Conservation (phyloP, 1,140 invertebrate genomes). For the Camponotus vicinus region DNA sequence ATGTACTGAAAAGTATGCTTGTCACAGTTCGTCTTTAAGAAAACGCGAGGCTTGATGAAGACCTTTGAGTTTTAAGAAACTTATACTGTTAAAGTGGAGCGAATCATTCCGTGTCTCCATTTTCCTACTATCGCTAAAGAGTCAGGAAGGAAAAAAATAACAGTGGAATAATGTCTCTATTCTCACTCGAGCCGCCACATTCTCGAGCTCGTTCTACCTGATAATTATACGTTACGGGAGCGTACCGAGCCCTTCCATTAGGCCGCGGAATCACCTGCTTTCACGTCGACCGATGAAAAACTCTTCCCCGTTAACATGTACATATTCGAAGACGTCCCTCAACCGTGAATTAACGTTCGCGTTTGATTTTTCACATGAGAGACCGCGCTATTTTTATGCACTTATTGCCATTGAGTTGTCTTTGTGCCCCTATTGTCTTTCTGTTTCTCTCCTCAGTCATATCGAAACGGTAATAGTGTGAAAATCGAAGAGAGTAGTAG, state of each 20-base stretch:
- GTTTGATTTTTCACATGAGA: neutral
- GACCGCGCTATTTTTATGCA: neutral
- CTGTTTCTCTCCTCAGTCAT: neutral
- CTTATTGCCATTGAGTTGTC: neutral
- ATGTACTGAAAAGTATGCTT: neutral
- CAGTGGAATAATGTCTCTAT: constrained; percentile 81
- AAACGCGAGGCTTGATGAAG: constrained; percentile 20
- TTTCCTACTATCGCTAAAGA: constrained; percentile 46
- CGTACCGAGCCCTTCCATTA: constrained; percentile 79
- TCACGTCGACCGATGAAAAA: constrained; percentile 74
- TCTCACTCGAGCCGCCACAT: constrained; percentile 75
- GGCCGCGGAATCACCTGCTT: constrained; percentile 75
- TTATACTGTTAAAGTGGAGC: constrained; percentile 20
- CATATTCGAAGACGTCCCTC: constrained; percentile 20
- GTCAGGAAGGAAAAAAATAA: constrained; percentile 67
- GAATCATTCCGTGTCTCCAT: constrained; percentile 35
- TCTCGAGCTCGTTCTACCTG: constrained; percentile 77
- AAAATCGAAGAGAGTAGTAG: neutral
- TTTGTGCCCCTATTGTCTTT: neutral
- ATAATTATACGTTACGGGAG: constrained; percentile 80
- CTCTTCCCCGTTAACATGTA: constrained; percentile 25
- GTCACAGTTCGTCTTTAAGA: neutral
- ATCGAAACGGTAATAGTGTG: neutral
- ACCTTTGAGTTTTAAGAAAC: constrained; percentile 20
- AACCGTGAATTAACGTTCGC: constrained; percentile 3